A percentile compares a stretch with the other conserved stretches of the same genome.
Evolutionary conservation across 2,797 vertebrate genomes (phyloP).

Genomic region (Clarias pachynema): DNA sequence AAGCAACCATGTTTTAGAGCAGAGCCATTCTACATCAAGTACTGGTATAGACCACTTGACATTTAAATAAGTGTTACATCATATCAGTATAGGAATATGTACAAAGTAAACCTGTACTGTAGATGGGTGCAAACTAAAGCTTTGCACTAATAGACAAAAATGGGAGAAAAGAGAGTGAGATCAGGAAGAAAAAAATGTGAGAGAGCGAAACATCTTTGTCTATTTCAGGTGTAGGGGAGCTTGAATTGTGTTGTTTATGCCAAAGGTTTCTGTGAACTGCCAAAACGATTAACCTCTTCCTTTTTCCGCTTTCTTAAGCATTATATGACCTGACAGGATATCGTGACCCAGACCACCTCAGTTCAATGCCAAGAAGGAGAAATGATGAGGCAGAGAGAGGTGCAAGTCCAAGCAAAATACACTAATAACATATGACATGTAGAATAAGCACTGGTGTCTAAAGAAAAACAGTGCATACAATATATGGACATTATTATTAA

Average conservation of each 20-base stretch:
- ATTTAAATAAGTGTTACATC: neutral
- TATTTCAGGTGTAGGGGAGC: neutral
- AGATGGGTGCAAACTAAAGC: neutral
- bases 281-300: conserved; percentile 45
- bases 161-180: neutral
- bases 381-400: conserved; percentile 54
- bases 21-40: conserved; percentile 5
- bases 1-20: conserved; percentile 49
- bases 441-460: conserved; percentile 1
- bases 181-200: neutral
- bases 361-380: conserved; percentile 63
- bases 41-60: conserved; percentile 10
- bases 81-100: neutral
- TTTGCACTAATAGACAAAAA: neutral
- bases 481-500: neutral
- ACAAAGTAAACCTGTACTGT: neutral
- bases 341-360: conserved; percentile 74
- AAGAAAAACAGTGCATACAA: neutral
- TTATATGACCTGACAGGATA: conserved; percentile 75
- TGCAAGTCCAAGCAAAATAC: conserved; percentile 16
- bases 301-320: conserved; percentile 61
- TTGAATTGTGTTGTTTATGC: conserved; percentile 33
- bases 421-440: conserved; percentile 26
- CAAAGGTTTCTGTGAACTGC: conserved; percentile 51
- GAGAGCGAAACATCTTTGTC: neutral